Conservation (phyloP, 92 coral and sea anemone species). For the Actinernus sp. region DNA sequence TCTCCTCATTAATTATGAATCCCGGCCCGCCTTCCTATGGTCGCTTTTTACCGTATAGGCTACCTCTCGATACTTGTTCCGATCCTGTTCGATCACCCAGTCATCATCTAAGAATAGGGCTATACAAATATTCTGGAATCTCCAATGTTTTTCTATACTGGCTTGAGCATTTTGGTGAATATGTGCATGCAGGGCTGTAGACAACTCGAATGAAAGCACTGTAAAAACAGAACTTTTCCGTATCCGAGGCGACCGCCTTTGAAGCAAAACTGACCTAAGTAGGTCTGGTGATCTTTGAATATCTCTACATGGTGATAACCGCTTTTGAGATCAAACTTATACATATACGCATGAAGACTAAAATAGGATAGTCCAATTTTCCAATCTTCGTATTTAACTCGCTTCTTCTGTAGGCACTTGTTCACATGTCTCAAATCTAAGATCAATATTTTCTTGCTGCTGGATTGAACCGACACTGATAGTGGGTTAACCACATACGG, state of each 20-base stretch:
- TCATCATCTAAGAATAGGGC: constrained; percentile 55
- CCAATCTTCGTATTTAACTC: constrained; percentile 28
- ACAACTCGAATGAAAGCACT: constrained; percentile 2
- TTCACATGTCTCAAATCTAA: constrained; percentile 5
- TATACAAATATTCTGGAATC: constrained; percentile 25
- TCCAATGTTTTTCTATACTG: constrained; percentile 42
- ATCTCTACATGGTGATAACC: constrained; percentile 31
- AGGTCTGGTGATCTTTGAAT: constrained; percentile 6
- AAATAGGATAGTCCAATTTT: not conserved
- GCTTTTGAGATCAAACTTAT: constrained; percentile 16
- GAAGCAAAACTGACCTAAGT: constrained; percentile 23
- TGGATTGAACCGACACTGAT: not conserved
- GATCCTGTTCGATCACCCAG: constrained; percentile 1
- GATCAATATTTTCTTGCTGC: not conserved
- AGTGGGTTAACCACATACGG: not conserved
- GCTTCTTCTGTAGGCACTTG: not conserved
- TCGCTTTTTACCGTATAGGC: constrained; percentile 12
- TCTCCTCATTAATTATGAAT: constrained; percentile 53
- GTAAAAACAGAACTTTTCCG: not conserved
- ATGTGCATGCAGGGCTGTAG: constrained; percentile 12
- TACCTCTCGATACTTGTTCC: not conserved
- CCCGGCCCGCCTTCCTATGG: constrained; percentile 27
- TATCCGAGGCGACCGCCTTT: not conserved
- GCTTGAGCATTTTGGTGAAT: constrained; percentile 53
- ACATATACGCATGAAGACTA: not conserved